A percentile compares a stretch with the other conserved stretches of the same genome.
Evolutionary conservation across 2,797 vertebrate genomes (phyloP).

Genomic region (Neosilurus hyrtlii): DNA sequence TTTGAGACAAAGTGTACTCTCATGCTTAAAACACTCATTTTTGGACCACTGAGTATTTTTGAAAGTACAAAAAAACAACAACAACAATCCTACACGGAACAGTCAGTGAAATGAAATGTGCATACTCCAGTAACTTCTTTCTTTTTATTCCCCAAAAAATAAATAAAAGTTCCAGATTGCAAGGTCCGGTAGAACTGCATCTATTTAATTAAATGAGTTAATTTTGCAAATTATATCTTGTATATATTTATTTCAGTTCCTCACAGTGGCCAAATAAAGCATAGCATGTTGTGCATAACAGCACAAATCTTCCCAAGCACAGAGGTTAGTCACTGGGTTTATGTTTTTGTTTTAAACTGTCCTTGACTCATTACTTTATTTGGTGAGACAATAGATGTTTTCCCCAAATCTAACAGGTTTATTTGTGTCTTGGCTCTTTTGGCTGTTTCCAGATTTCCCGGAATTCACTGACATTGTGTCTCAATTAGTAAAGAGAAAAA

Average conservation of each 20-base stretch:
- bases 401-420: conserved; percentile 25
- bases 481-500: neutral
- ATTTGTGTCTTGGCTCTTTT: conserved; percentile 13
- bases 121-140: conserved; percentile 59
- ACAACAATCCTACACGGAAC: conserved; percentile 10
- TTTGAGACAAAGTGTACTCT: conserved; percentile 46
- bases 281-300: conserved; percentile 25
- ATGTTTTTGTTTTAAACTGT: conserved; percentile 29
- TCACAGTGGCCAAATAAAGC: conserved; percentile 15
- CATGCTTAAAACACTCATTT: conserved; percentile 55
- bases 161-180: neutral
- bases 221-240: neutral
- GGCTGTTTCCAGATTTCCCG: conserved; percentile 8
- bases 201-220: conserved; percentile 1
- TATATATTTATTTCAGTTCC: neutral
- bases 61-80: conserved; percentile 46
- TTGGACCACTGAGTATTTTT: conserved; percentile 52
- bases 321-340: conserved; percentile 23
- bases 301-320: conserved; percentile 11
- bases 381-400: conserved; percentile 43
- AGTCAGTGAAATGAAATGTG: conserved; percentile 63
- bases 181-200: conserved; percentile 18
- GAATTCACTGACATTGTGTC: conserved; percentile 27
- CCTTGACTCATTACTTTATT: conserved; percentile 30
- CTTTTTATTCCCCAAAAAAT: conserved; percentile 2